Base-by-base conservation (phyloP, 2,888 invertebrate genomes). In the Caenorhabditis angaria region DNA sequence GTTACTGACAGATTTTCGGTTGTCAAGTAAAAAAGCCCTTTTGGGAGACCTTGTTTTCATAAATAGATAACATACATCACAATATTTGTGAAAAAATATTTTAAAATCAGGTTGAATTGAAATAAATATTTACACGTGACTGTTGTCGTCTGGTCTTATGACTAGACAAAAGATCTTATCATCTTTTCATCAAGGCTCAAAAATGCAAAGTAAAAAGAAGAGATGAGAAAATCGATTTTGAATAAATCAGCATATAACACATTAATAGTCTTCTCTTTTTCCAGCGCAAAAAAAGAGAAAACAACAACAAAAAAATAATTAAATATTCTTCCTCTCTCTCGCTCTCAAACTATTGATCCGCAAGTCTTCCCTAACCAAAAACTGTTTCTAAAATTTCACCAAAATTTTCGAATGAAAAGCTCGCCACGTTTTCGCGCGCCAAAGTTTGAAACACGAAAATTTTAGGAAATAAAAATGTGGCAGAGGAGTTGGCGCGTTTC, bases 401-500 rank as follows among this genome's bases (percentile, higher is more conserved):
- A 29, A 55, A 60, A 22, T 12, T 41, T 20, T 10, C n/a, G 8
- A 12, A 6, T 3, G 24, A 56, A 61, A 61, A 61, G 5, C 48
- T 18, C 22, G 50, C 27, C 48, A 57, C 32, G 53, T 20, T 8
- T 35, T 27, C 8, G 35, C 66, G 63, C 18, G 35, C 41, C n/a
- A 35, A 56, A 27, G 6, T 41, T 41, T 41, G 55, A 55, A 63
- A 63, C 63, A 57, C 51, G 63, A 59, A 56, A 71, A 63, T 63
- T 71, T 71, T 66, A 66, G 70, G 71, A 63, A 66, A 55, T 47
- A 57, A 48, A 61, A 71, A 71, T 50, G 59, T 66, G 32, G 63
- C 57, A 54, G 61, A 58, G 60, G 50, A 28, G 29, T 48, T 66
- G 51, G 32, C 66, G 66, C 61, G 10, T 25, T 54, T 71, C 51